Conservation (phyloP, 1,140 invertebrate genomes). For the Hylaeus anthracinus region DNA sequence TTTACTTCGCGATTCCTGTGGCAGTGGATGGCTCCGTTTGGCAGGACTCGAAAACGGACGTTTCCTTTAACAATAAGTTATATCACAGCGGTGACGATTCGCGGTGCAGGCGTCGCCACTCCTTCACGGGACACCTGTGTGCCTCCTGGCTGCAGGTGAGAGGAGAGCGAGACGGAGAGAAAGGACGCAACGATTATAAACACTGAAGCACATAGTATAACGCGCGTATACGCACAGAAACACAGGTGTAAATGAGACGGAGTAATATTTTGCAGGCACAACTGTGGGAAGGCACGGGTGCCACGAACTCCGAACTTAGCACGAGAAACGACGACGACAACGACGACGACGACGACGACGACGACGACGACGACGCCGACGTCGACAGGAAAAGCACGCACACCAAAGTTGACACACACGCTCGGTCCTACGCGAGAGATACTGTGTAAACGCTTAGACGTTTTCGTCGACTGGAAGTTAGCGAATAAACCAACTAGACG, state of each 20-base stretch:
- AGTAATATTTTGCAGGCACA: constrained; percentile 11
- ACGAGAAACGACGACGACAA: constrained; percentile 6
- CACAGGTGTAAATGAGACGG: constrained; percentile 31
- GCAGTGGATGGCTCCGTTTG: constrained; percentile 51
- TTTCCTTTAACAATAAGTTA: constrained; percentile 14
- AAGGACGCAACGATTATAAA: constrained; percentile 67
- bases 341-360: constrained; percentile 6
- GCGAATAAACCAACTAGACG: constrained; percentile 3
- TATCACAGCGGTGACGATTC: constrained; percentile 54
- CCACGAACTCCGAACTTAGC: constrained; percentile 19
- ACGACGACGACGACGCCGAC: constrained; percentile 38
- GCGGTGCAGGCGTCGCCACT: constrained; percentile 55
- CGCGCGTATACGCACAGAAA: constrained; percentile 28
- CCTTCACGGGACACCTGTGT: constrained; percentile 62
- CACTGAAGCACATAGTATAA: constrained; percentile 59
- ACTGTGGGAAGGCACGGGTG: constrained; percentile 3
- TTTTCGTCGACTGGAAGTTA: constrained; percentile 15
- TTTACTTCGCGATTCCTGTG: constrained; percentile 29
- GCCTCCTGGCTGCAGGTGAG: constrained; percentile 57
- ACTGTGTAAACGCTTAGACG: constrained; percentile 12
- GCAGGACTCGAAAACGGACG: constrained; percentile 51
- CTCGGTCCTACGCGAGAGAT: constrained; percentile 20
- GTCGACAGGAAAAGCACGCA: constrained; percentile 50
- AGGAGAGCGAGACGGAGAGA: constrained; percentile 59
- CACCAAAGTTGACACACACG: constrained; percentile 53